Evolutionary conservation across 2,888 invertebrate genomes (phyloP), one percentile per base, ranked within the genome.

Genomic region (Tolmerus cingulatus): DNA sequence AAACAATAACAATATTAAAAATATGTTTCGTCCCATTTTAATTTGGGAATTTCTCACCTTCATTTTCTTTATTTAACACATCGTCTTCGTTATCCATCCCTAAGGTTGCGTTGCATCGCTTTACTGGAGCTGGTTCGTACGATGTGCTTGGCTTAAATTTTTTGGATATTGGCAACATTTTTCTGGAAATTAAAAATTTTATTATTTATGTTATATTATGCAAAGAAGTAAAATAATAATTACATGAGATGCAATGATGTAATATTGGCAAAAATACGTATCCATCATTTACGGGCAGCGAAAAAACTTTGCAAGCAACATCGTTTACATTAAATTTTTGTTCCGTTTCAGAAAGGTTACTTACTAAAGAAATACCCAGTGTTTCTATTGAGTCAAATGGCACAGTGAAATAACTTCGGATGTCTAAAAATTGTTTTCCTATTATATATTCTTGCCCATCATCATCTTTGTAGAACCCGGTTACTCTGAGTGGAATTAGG

Each of bases 391-490:
- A 82, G 16, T 82, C 57, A 57, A 19, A 57, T 16, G 82, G 57
- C 40, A n/a, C 40, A 2, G 27, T 34, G 57, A 82, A 82, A 19
- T 57, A 81, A 81, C n/a, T 81, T 30, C n/a, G 2, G 8, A 30
- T 30, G 46, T 81, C 34, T 51, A 81, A 51, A 55, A 81, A 55
- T 55, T 30, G 14, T 30, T 51, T 1, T 27, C 82, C 14, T 57
- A 66, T 37, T 55, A 37, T 57, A 37, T 57, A 82, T 66, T 82
- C 82, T 57, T 82, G 4, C 5, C n/a, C 66, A 82, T 82, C n/a
- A n/a, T 14, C 34, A 34, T 82, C 57, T 57, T 34, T 82, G 37
- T 16, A 82, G n/a, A 82, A 82, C 19, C 82, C 55, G 12, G n/a
- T 57, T 57, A 57, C 16, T 82, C 30, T 55, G 8, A 82, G 37